These are phyloP conservation scores for Clarias magur DNA, from an alignment of 2,113 vertebrate genomes.

Conservation along the genomic window DNA sequence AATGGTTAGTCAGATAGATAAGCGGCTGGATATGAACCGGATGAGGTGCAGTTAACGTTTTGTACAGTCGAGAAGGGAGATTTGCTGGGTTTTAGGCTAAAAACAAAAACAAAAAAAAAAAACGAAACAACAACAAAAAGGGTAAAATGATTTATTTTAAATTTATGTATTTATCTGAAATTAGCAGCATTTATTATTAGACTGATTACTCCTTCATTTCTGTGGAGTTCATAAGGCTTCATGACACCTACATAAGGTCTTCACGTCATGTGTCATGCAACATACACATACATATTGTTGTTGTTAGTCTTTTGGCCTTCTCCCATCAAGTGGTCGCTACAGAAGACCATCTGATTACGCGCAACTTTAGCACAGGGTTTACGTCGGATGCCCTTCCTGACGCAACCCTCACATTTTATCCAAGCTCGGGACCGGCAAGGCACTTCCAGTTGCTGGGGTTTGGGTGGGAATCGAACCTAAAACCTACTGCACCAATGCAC, in stretches of 20 bases:
- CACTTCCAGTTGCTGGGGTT: no score
- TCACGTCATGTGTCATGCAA: not conserved
- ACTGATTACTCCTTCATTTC: not conserved
- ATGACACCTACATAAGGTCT: not conserved
- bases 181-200: not conserved
- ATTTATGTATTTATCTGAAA: not conserved
- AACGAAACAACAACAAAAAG: not conserved
- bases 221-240: not conserved
- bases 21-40: not conserved
- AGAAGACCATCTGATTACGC: no score
- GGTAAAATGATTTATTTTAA: not conserved
- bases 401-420: no score
- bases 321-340: no score
- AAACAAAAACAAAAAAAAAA: not conserved
- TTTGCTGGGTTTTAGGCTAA: not conserved
- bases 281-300: no score
- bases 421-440: no score
- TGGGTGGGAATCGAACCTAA: no score
- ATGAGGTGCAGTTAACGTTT: not conserved
- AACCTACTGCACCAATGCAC: no score
- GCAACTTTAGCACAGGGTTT: no score
- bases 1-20: constrained; percentile 16
- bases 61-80: not conserved
- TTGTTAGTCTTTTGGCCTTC: no score
- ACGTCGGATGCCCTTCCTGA: no score